A percentile compares a stretch with the other conserved stretches of the same genome.
phyloP scores from a whole-genome alignment of 2,888 invertebrate genomes.

The Drosophila bunnanda region DNA sequence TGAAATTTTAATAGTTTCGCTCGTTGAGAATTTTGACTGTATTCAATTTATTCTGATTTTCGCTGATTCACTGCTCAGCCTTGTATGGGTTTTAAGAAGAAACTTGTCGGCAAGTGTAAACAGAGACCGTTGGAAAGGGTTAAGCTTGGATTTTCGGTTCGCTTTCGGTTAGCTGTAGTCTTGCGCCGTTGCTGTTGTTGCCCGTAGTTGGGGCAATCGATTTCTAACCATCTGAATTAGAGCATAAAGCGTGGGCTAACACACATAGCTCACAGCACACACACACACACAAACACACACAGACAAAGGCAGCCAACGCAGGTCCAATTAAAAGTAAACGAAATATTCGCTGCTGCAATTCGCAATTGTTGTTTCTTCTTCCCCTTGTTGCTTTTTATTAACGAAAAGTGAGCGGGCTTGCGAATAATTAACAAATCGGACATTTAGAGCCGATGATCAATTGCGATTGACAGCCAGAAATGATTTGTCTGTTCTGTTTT shows the following conservation, averaged over 20 bases:
- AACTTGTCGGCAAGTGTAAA: slow-evolving; percentile 19
- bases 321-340: slow-evolving; percentile 69
- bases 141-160: slow-evolving; percentile 47
- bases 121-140: slow-evolving; percentile 35
- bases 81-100: slow-evolving; percentile 19
- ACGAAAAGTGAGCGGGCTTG: slow-evolving; percentile 30
- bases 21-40: slow-evolving; percentile 7
- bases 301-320: slow-evolving; percentile 56
- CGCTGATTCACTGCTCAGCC: slow-evolving; percentile 36
- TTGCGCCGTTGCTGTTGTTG: slow-evolving; percentile 34
- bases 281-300: slow-evolving; percentile 10
- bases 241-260: slow-evolving; percentile 76
- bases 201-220: slow-evolving; percentile 69
- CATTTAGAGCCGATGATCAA: slow-evolving; percentile 35
- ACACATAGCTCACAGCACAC: slow-evolving; percentile 23
- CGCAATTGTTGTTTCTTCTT: slow-evolving; percentile 46
- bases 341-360: slow-evolving; percentile 56
- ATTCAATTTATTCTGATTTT: slow-evolving; percentile 32
- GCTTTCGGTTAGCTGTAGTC: slow-evolving; percentile 57
- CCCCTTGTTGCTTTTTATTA: not conserved
- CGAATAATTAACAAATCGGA: slow-evolving; percentile 29
- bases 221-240: slow-evolving; percentile 77
- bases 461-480: slow-evolving; percentile 44
- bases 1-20: not conserved
- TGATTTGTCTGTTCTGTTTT: slow-evolving; percentile 31